These are phyloP conservation scores for Mellilla xanthometata DNA, from an alignment of 2,888 invertebrate genomes.

Conservation along the genomic window DNA sequence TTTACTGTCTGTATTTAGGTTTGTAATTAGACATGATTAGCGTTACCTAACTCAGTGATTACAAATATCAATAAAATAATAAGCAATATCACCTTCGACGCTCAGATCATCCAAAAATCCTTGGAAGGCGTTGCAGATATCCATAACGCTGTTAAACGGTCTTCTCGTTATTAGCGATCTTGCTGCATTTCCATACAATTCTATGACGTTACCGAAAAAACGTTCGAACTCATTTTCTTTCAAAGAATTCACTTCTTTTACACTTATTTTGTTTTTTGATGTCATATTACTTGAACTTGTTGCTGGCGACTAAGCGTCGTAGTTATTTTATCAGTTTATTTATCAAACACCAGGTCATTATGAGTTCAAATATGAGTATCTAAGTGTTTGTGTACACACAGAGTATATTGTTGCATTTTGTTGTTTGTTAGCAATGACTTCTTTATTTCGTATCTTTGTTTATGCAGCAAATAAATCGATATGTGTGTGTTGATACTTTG, in stretches of 20 bases:
- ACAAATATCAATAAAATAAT: background rate
- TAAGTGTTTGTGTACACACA: constrained; percentile 25
- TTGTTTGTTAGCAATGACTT: constrained; percentile 2
- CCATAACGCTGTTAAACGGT: constrained; percentile 74
- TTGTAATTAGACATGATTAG: background rate
- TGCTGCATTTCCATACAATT: constrained; percentile 81
- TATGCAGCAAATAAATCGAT: no score
- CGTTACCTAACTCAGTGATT: background rate
- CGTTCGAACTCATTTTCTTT: constrained; percentile 77
- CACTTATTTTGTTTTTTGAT: constrained; percentile 39
- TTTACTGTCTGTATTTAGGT: no score
- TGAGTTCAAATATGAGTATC: constrained; percentile 41
- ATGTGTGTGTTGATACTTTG: no score
- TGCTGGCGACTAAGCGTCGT: constrained; percentile 8
- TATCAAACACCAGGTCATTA: constrained; percentile 48
- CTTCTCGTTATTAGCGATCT: constrained; percentile 65
- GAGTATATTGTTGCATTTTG: constrained; percentile 7
- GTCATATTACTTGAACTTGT: constrained; percentile 22
- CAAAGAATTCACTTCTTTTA: constrained; percentile 80
- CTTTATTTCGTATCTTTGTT: no score
- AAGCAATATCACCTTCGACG: constrained; percentile 67
- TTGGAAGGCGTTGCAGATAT: constrained; percentile 77
- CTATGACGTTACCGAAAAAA: constrained; percentile 85
- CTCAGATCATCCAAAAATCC: constrained; percentile 80
- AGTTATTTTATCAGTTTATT: constrained; percentile 39